A percentile compares a stretch with the other conserved stretches of the same genome.
Evolutionary conservation across 53 echinoderm and acorn worm species (phyloP).

Genomic region (Luidia sarsii): DNA sequence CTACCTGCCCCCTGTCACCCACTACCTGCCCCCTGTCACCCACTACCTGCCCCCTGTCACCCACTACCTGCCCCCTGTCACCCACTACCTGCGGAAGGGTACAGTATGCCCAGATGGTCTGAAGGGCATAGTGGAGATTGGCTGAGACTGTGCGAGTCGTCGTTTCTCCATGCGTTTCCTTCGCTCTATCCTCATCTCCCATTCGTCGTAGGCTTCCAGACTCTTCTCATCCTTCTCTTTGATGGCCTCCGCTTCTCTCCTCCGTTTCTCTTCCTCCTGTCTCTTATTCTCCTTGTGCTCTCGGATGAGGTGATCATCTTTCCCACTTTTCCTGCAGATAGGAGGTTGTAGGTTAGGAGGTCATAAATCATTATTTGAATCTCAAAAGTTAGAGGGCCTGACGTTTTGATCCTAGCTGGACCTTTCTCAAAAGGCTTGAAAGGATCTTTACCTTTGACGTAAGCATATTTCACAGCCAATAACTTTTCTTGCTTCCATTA

Average conservation of each 20-base stretch:
- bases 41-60: neutral
- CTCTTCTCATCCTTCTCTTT: slow-evolving; percentile 62
- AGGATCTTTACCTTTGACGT: too few relatives aligned
- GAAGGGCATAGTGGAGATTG: slow-evolving; percentile 74
- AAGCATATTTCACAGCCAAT: too few relatives aligned
- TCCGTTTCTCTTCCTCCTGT: slow-evolving; percentile 42
- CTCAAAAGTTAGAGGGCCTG: too few relatives aligned
- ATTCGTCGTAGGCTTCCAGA: slow-evolving; percentile 60
- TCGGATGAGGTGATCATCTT: slow-evolving; percentile 63
- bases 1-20: neutral
- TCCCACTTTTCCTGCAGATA: slow-evolving; percentile 63
- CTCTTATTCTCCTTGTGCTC: slow-evolving; percentile 53
- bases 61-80: too few relatives aligned
- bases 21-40: too few relatives aligned
- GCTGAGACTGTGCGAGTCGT: slow-evolving; percentile 56
- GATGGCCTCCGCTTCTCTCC: slow-evolving; percentile 41
- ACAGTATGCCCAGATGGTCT: slow-evolving; percentile 68
- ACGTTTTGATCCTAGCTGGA: too few relatives aligned
- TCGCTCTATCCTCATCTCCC: slow-evolving; percentile 62
- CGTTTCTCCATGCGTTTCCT: slow-evolving; percentile 70
- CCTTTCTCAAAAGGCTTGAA: too few relatives aligned
- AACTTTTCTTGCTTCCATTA: neutral
- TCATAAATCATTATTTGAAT: neutral
- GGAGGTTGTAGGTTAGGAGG: neutral
- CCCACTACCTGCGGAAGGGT: slow-evolving; percentile 11